Evolutionary conservation across 2,113 vertebrate species (phyloP).

Genomic region (Tiliqua scincoides): DNA sequence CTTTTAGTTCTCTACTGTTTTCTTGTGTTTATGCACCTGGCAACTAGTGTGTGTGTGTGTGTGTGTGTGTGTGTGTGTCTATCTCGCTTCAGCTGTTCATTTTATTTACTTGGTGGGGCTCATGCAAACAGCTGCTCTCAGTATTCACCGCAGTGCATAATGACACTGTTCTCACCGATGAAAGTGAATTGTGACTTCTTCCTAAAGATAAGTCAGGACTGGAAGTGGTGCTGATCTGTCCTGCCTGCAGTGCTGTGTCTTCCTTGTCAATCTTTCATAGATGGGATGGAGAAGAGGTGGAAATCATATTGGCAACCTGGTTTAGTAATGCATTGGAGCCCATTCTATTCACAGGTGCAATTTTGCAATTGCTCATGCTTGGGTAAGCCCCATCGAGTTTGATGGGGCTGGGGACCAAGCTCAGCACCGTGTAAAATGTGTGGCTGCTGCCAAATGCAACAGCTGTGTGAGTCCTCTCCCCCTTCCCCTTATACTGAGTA

Average conservation of each 20-base stretch:
- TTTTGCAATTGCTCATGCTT: background rate
- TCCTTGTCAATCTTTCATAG: background rate
- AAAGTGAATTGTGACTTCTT: slow-evolving; percentile 31
- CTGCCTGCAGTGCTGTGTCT: slow-evolving; percentile 1
- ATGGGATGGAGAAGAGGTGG: background rate
- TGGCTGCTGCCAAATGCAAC: background rate
- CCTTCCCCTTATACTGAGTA: background rate
- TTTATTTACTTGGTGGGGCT: slow-evolving; percentile 28
- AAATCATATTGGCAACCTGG: background rate
- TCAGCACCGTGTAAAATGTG: background rate
- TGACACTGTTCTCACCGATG: slow-evolving; percentile 33
- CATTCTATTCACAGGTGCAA: background rate
- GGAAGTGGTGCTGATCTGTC: background rate
- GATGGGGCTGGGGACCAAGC: background rate
- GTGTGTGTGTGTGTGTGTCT: background rate
- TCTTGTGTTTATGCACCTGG: slow-evolving; percentile 28
- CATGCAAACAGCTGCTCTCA: slow-evolving; percentile 36
- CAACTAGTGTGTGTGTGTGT: background rate
- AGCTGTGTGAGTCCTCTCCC: background rate
- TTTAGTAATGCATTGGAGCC: background rate
- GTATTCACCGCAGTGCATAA: slow-evolving; percentile 46
- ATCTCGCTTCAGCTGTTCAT: slow-evolving; percentile 15
- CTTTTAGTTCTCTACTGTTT: slow-evolving; percentile 22
- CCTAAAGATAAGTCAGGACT: slow-evolving; percentile 4
- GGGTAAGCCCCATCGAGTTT: background rate